phyloP scores from a whole-genome alignment of 2,797 vertebrate species.

The Acanthurus tractus region DNA sequence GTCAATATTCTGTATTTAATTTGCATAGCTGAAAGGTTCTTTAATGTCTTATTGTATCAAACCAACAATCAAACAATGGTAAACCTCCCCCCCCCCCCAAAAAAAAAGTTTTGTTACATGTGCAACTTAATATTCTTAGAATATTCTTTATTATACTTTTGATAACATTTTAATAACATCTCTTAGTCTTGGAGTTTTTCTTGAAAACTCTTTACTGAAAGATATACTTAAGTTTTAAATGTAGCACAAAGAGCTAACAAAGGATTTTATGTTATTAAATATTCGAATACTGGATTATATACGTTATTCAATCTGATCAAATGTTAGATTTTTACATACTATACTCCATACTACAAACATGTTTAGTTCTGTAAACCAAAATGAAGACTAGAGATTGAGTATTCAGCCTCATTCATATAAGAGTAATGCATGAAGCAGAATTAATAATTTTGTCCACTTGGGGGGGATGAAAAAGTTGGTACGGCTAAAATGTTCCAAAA shows the following conservation, averaged over 20 bases:
- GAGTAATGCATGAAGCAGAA: too few relatives aligned
- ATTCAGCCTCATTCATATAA: too few relatives aligned
- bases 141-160: not conserved
- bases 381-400: too few relatives aligned
- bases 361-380: too few relatives aligned
- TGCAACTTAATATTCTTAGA: not conserved
- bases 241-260: not conserved
- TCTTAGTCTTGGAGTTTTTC: not conserved
- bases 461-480: too few relatives aligned
- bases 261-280: too few relatives aligned
- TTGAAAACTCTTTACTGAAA: not conserved
- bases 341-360: not conserved
- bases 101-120: not conserved
- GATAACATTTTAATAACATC: not conserved
- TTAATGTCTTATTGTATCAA: constrained; percentile 56
- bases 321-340: not conserved
- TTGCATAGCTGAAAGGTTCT: constrained; percentile 75
- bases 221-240: not conserved
- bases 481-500: too few relatives aligned
- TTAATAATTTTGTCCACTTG: too few relatives aligned
- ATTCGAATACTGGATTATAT: too few relatives aligned
- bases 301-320: not conserved
- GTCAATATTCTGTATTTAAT: constrained; percentile 85
- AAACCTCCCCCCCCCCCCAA: too few relatives aligned
- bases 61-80: constrained; percentile 41